These are phyloP conservation scores for Drosophila paulistorum DNA, from an alignment of 1,140 invertebrate species.

Conservation along the genomic window DNA sequence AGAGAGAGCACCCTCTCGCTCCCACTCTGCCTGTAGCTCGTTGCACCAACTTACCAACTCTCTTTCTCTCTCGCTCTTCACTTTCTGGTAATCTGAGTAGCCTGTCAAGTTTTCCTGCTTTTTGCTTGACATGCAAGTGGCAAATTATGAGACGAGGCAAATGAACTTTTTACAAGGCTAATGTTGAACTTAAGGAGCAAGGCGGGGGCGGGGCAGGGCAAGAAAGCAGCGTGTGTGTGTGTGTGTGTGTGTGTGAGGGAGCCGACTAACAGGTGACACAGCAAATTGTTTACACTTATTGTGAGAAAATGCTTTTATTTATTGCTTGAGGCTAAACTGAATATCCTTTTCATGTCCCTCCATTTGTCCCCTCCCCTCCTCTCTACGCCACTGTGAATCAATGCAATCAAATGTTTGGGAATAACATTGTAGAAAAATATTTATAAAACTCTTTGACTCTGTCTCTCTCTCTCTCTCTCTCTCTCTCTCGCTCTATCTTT, in stretches of 20 bases:
- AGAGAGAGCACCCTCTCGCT: constrained; percentile 3
- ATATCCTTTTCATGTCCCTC: no score
- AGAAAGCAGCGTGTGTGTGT: neutral
- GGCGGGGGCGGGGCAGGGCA: neutral
- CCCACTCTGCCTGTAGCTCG: constrained; percentile 1
- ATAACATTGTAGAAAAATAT: constrained; percentile 49
- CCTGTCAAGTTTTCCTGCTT: constrained; percentile 41
- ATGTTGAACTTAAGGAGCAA: constrained; percentile 22
- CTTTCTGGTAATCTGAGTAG: constrained; percentile 61
- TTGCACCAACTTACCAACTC: neutral
- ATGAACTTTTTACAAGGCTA: constrained; percentile 80
- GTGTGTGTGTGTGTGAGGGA: neutral
- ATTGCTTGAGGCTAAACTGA: no score
- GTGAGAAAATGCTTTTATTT: no score
- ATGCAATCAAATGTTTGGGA: constrained; percentile 45
- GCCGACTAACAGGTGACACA: constrained; percentile 64
- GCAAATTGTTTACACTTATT: constrained; percentile 42
- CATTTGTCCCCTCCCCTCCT: neutral
- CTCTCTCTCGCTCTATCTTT: neutral
- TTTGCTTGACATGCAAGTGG: constrained; percentile 75
- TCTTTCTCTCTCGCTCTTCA: constrained; percentile 9
- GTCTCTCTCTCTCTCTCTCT: constrained; percentile 9
- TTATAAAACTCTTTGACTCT: constrained; percentile 45
- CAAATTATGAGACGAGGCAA: constrained; percentile 75
- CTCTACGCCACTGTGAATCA: constrained; percentile 22